A percentile compares a stretch with the other conserved stretches of the same genome.
These are phyloP conservation scores for Staurois parvus DNA, from an alignment of 2,797 vertebrate species.

Conservation along the genomic window DNA sequence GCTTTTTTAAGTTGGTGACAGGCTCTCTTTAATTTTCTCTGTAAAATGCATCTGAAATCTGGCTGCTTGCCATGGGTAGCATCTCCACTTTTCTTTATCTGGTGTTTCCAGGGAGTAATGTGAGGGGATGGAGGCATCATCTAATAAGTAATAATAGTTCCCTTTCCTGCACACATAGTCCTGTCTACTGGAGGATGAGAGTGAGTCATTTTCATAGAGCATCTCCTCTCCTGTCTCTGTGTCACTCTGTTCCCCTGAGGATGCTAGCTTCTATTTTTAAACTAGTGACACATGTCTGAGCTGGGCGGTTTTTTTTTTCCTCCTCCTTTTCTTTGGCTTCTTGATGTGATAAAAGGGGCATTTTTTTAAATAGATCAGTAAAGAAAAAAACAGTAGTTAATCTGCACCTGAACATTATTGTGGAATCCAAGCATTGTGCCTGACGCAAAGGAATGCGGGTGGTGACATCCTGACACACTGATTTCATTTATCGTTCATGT, in stretches of 20 bases:
- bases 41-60: too few relatives aligned
- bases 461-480: background rate
- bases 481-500: background rate
- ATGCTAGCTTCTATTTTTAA: slow-evolving; percentile 52
- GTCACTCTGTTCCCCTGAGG: slow-evolving; percentile 50
- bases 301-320: background rate
- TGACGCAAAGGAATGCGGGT: background rate
- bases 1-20: too few relatives aligned
- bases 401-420: too few relatives aligned
- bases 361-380: too few relatives aligned
- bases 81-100: too few relatives aligned
- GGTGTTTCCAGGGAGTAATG: background rate
- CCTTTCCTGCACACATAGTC: background rate
- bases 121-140: background rate
- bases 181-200: slow-evolving; percentile 27
- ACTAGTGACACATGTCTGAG: slow-evolving; percentile 51
- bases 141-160: slow-evolving; percentile 41
- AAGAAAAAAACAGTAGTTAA: too few relatives aligned
- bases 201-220: slow-evolving; percentile 43
- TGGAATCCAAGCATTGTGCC: background rate
- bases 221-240: slow-evolving; percentile 33
- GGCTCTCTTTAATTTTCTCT: too few relatives aligned
- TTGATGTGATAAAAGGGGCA: slow-evolving; percentile 1
- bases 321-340: background rate
- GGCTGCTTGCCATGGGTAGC: background rate